Percentiles rank a stretch among this genome's conserved stretches.
Conservation (phyloP, 2,113 vertebrate genomes). For the Macheiramphus alcinus region DNA sequence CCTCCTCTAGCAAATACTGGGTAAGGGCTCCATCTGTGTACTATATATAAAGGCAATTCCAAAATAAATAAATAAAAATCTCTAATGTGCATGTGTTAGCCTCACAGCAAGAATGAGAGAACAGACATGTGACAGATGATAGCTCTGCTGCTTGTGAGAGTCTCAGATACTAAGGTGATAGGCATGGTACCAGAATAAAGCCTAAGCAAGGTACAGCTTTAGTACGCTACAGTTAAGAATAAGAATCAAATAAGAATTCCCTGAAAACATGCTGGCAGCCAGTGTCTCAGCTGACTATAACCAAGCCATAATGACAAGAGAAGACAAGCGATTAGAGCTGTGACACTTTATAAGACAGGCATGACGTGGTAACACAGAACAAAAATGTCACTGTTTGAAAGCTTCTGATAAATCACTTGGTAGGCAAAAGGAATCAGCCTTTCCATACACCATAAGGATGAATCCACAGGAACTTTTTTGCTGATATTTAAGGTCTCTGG, state of each 20-base stretch:
- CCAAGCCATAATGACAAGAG: neutral
- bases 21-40: neutral
- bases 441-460: neutral
- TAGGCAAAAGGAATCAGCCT: constrained; percentile 4
- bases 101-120: neutral
- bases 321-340: constrained; percentile 26
- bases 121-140: neutral
- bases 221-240: neutral
- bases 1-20: neutral
- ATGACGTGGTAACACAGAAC: constrained; percentile 2
- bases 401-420: neutral
- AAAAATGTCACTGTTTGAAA: constrained; percentile 12
- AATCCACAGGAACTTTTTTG: neutral
- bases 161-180: neutral
- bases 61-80: neutral
- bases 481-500: neutral
- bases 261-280: neutral
- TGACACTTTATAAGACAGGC: neutral
- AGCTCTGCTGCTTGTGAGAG: neutral
- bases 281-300: neutral
- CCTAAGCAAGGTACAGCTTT: neutral
- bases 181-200: neutral
- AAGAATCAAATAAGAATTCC: neutral
- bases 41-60: neutral
- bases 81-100: neutral